Base-by-base conservation (phyloP, 2,888 invertebrate species). In the Pherbina coryleti region DNA sequence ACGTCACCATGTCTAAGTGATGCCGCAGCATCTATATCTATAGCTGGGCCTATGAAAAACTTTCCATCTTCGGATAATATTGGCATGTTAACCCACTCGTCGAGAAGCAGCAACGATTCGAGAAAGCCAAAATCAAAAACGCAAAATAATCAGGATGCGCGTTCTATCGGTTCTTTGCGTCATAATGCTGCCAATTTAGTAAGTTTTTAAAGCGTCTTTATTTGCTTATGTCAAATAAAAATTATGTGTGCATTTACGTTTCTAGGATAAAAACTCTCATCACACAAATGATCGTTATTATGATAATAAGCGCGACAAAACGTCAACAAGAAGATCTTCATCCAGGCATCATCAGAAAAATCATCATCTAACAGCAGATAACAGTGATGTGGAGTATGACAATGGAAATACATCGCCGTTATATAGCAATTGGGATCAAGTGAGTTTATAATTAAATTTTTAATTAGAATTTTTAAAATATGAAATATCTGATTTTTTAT, bases 341-440 rank as follows among this genome's bases (percentile, higher is more conserved):
- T 60, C 69, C 22, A 84, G 84, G 55, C 84, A 83, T 37, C 83
- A 83, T 51, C 82, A 83, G 25, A 84, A 84, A 64, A 78, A 79
- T 76, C 84, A 86, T 72, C 84, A 85, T 70, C 79, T 87, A 22
- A 85, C 84, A 64, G 84, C 86, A 31, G 88, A 88, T 71, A 85
- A 85, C 73, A 89, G 89, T 80, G 89, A 89, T 85, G 91, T 91
- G 49, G 92, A 92, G 62, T 92, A 92, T 34, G 92, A 92, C 25
- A 92, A 92, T 76, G 92, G 92, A 0, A 92, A 92, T 62, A 91
- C 91, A 19, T 92, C 92, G 0, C 94, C 94, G 0, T 88, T 94
- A 37, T 94, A 94, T 86, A 94, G 93, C 83, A 94, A 94, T 88
- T 94, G 94, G 93, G 94, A 94, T 86, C 89, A 92, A 80, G 86